These are phyloP conservation scores for Zaprionus africanus DNA, from an alignment of 1,140 invertebrate genomes.

Conservation along the genomic window DNA sequence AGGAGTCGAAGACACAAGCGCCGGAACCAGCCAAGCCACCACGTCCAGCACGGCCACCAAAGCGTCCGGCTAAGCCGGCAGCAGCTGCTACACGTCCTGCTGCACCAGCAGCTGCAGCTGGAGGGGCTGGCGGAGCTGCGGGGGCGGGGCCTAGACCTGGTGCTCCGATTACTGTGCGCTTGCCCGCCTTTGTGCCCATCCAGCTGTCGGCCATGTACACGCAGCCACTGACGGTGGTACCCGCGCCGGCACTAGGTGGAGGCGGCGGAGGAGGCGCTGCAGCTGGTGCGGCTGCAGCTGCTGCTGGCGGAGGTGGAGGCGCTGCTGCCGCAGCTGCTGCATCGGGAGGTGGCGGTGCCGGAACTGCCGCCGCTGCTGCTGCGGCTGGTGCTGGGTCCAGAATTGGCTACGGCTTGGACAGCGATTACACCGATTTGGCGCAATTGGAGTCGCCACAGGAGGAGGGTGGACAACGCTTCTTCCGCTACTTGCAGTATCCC, in stretches of 20 bases:
- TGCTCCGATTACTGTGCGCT: conserved; percentile 57
- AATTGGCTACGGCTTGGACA: neutral
- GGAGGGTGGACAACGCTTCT: conserved; percentile 31
- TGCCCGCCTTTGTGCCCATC: conserved; percentile 76
- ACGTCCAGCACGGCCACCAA: conserved; percentile 34
- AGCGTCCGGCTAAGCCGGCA: neutral
- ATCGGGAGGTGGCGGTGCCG: neutral
- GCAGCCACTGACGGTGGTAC: conserved; percentile 35
- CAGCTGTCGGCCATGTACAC: conserved; percentile 79
- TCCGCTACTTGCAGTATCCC: conserved; percentile 54
- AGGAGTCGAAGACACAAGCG: conserved; percentile 20
- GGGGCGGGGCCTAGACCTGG: conserved; percentile 20
- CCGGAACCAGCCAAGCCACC: conserved; percentile 30
- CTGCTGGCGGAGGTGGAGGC: neutral
- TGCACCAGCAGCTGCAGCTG: conserved; percentile 27
- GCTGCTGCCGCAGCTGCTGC: neutral
- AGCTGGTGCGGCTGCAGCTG: neutral
- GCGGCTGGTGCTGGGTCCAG: neutral
- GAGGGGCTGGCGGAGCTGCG: conserved; percentile 9
- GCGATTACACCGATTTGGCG: conserved; percentile 10
- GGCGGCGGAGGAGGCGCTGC: neutral
- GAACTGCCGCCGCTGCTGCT: neutral
- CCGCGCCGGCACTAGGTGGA: neutral
- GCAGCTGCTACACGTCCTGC: no score
- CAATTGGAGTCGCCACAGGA: conserved; percentile 6